phyloP scores from a whole-genome alignment of 2,797 vertebrate genomes.

The Esox masquinongy region DNA sequence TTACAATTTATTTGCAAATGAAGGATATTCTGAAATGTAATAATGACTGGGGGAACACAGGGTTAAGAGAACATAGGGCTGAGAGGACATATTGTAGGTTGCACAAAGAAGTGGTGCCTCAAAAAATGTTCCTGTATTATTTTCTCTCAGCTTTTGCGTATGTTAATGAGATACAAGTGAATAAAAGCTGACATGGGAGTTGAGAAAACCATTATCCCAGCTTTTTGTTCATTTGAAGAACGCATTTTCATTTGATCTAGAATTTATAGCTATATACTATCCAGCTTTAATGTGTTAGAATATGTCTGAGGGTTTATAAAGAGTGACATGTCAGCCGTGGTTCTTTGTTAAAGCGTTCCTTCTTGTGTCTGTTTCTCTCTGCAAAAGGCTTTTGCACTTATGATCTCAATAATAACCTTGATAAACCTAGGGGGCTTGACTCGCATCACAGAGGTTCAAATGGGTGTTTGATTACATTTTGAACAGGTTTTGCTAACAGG shows the following conservation, averaged over 20 bases:
- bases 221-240: slow-evolving; percentile 74
- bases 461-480: slow-evolving; percentile 58
- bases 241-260: slow-evolving; percentile 73
- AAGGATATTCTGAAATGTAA: too few species aligned
- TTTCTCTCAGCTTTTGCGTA: slow-evolving; percentile 60
- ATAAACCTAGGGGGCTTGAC: slow-evolving; percentile 71
- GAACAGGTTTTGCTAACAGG: slow-evolving; percentile 47
- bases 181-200: slow-evolving; percentile 76
- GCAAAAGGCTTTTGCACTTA: slow-evolving; percentile 66
- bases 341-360: slow-evolving; percentile 55
- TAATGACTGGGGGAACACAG: too few species aligned
- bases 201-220: slow-evolving; percentile 65
- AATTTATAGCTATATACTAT: slow-evolving; percentile 12
- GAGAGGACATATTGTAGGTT: not conserved
- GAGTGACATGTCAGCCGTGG: slow-evolving; percentile 64
- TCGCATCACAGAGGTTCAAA: slow-evolving; percentile 64
- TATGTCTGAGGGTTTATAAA: slow-evolving; percentile 62
- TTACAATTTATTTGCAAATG: too few species aligned
- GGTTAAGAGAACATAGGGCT: too few species aligned
- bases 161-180: slow-evolving; percentile 77
- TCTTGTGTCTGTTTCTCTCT: slow-evolving; percentile 49
- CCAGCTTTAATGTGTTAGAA: not conserved
- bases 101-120: not conserved
- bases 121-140: not conserved
- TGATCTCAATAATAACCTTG: slow-evolving; percentile 71